Conservation (phyloP, 2,113 vertebrate genomes). For the Nicator chloris region DNA sequence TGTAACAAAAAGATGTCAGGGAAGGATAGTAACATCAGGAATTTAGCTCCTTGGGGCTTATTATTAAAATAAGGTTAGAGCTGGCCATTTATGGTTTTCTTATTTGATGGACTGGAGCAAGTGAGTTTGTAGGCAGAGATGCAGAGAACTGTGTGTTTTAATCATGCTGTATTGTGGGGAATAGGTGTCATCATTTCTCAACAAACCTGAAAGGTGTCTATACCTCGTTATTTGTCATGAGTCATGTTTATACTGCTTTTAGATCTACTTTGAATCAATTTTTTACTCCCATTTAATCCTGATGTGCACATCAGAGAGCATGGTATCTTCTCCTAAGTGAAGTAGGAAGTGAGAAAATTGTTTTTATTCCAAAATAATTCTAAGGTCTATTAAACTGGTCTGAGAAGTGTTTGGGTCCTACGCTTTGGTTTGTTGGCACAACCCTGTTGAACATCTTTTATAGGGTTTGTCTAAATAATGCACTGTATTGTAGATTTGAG, state of each 20-base stretch:
- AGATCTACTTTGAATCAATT: not conserved
- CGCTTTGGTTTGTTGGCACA: not conserved
- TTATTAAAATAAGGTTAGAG: not conserved
- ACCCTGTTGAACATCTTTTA: not conserved
- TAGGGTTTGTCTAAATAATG: not conserved
- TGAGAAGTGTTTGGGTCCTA: not conserved
- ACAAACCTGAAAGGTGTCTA: not conserved
- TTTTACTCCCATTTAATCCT: not conserved
- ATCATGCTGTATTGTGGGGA: not conserved
- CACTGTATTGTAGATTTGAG: not conserved
- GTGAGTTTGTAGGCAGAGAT: not conserved
- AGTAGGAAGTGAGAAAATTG: not conserved
- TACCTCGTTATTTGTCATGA: fast-evolving
- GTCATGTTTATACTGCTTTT: not conserved
- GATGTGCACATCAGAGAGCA: not conserved
- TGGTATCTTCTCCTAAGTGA: not conserved
- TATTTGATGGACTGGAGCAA: not conserved
- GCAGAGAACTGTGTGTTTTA: not conserved
- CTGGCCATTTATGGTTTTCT: not conserved
- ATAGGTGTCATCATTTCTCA: not conserved
- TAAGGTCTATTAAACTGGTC: not conserved
- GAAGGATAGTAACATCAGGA: not conserved
- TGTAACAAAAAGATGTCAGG: not conserved
- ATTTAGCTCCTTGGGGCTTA: not conserved
- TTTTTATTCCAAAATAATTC: not conserved